Conservation (phyloP, 1,140 invertebrate genomes). For the Lucilia sericata region DNA sequence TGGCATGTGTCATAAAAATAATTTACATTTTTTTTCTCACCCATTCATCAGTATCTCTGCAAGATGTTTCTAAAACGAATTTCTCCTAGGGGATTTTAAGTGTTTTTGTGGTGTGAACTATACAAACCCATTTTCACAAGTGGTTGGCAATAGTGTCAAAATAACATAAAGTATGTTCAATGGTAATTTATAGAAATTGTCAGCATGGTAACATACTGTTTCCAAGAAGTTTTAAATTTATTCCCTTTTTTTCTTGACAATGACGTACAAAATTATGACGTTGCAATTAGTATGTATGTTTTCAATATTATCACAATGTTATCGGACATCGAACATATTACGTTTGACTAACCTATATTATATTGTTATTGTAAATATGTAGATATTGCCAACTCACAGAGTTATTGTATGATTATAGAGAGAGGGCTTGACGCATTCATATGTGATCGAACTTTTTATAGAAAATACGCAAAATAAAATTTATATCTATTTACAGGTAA, state of each 20-base stretch:
- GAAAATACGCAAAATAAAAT: too few relatives aligned
- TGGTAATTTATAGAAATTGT: constrained; percentile 43
- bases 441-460: too few relatives aligned
- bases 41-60: background rate
- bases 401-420: too few relatives aligned
- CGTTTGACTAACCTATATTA: too few relatives aligned
- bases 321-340: too few relatives aligned
- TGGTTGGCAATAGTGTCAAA: constrained; percentile 26
- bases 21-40: background rate
- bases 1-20: constrained; percentile 50
- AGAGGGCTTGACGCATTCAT: too few relatives aligned
- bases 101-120: constrained; percentile 40
- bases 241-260: background rate
- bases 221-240: constrained; percentile 16
- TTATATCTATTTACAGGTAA: too few relatives aligned
- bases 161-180: constrained; percentile 8
- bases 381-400: too few relatives aligned
- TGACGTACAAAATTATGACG: too few relatives aligned
- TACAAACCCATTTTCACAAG: constrained; percentile 11
- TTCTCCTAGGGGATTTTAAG: background rate
- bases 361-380: too few relatives aligned
- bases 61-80: background rate
- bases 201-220: constrained; percentile 48
- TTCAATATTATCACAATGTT: too few relatives aligned
- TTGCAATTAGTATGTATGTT: too few relatives aligned